A percentile compares a stretch with the other conserved stretches of the same genome.
These are phyloP conservation scores for Xanthostigma xanthostigma DNA, from an alignment of 2,888 invertebrate species.

Conservation along the genomic window DNA sequence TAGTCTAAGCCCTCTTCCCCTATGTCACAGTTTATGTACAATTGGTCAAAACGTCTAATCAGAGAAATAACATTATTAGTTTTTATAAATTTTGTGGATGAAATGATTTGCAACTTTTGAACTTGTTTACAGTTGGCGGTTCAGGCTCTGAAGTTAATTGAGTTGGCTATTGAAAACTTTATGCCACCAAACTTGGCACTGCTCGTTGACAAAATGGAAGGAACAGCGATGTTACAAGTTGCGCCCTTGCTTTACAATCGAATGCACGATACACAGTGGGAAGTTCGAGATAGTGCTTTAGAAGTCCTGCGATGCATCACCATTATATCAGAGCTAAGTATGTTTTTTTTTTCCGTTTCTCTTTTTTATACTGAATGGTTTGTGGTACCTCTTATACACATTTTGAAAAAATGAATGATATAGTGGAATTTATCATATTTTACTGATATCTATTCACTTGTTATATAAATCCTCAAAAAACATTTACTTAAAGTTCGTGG, in stretches of 20 bases:
- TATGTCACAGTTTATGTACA: too few species aligned
- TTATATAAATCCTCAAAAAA: too few species aligned
- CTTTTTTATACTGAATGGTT: background rate
- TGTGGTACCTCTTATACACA: background rate
- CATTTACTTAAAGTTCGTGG: too few species aligned
- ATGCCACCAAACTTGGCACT: slow-evolving; percentile 63
- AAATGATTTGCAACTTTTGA: background rate
- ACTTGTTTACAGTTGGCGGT: slow-evolving; percentile 43
- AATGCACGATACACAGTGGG: slow-evolving; percentile 61
- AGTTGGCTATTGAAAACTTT: slow-evolving; percentile 56
- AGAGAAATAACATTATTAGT: too few species aligned
- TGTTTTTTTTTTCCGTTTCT: slow-evolving; percentile 20
- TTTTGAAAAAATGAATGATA: too few species aligned
- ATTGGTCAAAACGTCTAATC: too few species aligned
- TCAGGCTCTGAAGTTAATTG: slow-evolving; percentile 51
- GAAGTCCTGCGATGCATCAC: slow-evolving; percentile 58
- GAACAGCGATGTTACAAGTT: slow-evolving; percentile 43
- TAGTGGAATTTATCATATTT: too few species aligned
- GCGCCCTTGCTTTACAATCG: slow-evolving; percentile 52
- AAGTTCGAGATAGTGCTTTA: slow-evolving; percentile 60
- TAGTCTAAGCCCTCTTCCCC: too few species aligned
- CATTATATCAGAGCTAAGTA: slow-evolving; percentile 54
- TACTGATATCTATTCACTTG: too few species aligned
- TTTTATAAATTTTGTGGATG: too few species aligned
- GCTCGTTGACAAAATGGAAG: slow-evolving; percentile 48